phyloP scores from a whole-genome alignment of 1,140 invertebrate genomes.

The Magallana gigas region DNA sequence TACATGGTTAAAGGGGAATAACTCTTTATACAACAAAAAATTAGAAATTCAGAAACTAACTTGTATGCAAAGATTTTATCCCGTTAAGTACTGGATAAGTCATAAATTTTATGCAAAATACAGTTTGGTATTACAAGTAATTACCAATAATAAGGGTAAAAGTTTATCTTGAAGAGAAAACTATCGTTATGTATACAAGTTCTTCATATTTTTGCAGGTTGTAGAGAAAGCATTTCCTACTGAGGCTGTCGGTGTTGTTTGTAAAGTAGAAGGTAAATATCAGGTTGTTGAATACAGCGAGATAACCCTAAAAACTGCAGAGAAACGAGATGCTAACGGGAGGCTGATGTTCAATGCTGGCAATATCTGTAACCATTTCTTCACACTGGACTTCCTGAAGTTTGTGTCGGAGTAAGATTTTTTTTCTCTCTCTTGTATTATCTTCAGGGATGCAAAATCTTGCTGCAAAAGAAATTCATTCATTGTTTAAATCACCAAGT shows the following conservation, averaged over 20 bases:
- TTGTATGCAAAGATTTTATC: too few species aligned
- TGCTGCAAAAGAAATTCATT: too few species aligned
- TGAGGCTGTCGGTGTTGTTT: constrained; percentile 97
- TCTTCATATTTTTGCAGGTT: constrained; percentile 81
- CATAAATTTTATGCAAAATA: too few species aligned
- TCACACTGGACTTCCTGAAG: constrained; percentile 91
- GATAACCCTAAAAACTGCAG: constrained; percentile 91
- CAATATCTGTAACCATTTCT: constrained; percentile 99
- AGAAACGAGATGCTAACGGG: constrained; percentile 89
- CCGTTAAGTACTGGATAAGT: too few species aligned
- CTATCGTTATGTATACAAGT: background rate
- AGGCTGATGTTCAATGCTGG: constrained; percentile 94
- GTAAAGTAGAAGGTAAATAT: constrained; percentile 91
- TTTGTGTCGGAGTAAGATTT: constrained; percentile 79
- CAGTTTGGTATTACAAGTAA: too few species aligned
- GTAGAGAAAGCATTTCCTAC: constrained; percentile 94
- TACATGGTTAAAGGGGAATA: too few species aligned
- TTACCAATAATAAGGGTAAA: too few species aligned
- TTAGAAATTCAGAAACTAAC: too few species aligned
- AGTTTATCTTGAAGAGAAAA: too few species aligned
- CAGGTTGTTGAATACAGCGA: constrained; percentile 98
- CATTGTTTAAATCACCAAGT: too few species aligned
- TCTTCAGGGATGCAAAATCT: too few species aligned
- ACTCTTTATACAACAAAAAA: too few species aligned
- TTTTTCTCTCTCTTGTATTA: background rate